These are phyloP conservation scores for Elephas maximus DNA, from an alignment of 2,113 vertebrate species.

Conservation along the genomic window DNA sequence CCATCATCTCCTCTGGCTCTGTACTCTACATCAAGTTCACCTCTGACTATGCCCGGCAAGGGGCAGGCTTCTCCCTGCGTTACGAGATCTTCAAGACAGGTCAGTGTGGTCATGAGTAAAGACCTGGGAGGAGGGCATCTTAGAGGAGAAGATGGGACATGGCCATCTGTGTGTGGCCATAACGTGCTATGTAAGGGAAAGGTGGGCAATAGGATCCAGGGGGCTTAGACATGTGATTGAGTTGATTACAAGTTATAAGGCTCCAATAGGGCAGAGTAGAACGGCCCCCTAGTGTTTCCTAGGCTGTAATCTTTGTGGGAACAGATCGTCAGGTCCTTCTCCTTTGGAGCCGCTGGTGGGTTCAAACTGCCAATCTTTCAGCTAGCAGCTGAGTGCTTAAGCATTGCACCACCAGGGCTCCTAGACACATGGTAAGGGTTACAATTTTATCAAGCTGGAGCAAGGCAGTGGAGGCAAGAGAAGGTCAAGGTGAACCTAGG, in stretches of 20 bases:
- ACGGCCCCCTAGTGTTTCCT: not conserved
- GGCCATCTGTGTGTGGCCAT: rapidly evolving
- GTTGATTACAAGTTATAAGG: not conserved
- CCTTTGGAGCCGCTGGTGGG: not conserved
- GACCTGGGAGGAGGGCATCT: not conserved
- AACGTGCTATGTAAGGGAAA: too few relatives aligned
- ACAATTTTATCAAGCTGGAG: not conserved
- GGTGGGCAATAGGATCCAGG: too few relatives aligned
- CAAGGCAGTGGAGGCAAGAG: not conserved
- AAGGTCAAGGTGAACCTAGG: not conserved
- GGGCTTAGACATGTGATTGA: not conserved
- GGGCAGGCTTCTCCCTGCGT: conserved; percentile 98
- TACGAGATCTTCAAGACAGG: conserved; percentile 99
- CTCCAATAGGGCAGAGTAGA: not conserved
- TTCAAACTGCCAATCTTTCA: not conserved
- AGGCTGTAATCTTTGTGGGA: not conserved
- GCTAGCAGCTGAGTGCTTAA: not conserved
- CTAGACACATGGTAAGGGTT: not conserved
- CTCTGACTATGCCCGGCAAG: conserved; percentile 98
- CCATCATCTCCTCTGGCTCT: conserved; percentile 97
- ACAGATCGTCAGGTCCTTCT: not conserved
- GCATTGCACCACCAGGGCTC: not conserved
- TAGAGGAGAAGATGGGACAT: not conserved
- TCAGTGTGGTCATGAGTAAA: conserved; percentile 79
- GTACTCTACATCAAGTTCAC: conserved; percentile 97